Evolutionary conservation across 2,113 vertebrate species (phyloP).

Genomic region (Stegostoma tigrinum): DNA sequence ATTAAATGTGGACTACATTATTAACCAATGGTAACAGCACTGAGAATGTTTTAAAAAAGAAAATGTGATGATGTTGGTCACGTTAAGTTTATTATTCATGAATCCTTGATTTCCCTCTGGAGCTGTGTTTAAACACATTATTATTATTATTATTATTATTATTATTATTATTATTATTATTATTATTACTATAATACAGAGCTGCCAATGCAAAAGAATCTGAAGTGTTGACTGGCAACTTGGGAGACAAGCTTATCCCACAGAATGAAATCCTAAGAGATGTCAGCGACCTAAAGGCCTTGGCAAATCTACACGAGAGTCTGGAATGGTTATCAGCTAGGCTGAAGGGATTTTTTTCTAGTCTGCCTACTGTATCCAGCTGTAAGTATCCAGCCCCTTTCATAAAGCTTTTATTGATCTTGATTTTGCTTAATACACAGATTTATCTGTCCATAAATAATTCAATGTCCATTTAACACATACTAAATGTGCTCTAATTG

Average conservation of each 20-base stretch:
- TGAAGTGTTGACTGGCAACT: constrained; percentile 90
- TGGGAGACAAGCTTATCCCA: constrained; percentile 93
- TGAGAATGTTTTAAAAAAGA: not conserved
- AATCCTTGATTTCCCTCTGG: not conserved
- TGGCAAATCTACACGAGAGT: constrained; percentile 96
- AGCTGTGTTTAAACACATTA: not conserved
- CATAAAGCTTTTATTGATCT: not conserved
- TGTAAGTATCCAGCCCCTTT: constrained; percentile 60
- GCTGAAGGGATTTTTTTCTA: constrained; percentile 72
- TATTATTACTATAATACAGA: constrained; percentile 52
- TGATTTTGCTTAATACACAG: not conserved
- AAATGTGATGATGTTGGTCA: not conserved
- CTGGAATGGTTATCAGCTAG: constrained; percentile 88
- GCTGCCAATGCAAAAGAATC: constrained; percentile 93
- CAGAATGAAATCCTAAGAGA: constrained; percentile 88
- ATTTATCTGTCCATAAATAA: not conserved
- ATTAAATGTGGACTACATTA: not conserved
- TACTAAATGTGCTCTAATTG: not conserved
- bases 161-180: too few relatives aligned
- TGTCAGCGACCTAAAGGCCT: constrained; percentile 89
- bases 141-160: not conserved
- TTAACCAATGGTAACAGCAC: not conserved
- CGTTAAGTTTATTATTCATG: not conserved
- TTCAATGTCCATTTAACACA: not conserved
- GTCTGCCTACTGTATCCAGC: constrained; percentile 63